These are phyloP conservation scores for Misgurnus mizolepis DNA, from an alignment of 2,113 vertebrate species.

Conservation along the genomic window DNA sequence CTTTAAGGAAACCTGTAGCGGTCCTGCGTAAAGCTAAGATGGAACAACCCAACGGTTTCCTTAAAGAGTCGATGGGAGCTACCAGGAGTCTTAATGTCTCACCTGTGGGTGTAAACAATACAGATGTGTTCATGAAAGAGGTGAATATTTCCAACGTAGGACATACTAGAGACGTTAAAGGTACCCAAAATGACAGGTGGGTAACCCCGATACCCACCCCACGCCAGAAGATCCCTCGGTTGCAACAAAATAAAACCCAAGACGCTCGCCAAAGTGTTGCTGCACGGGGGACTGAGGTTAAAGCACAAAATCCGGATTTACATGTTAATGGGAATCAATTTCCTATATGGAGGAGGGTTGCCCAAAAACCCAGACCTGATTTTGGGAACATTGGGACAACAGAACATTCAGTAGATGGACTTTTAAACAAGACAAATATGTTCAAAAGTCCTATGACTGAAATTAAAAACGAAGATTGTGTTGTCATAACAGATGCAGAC, in stretches of 20 bases:
- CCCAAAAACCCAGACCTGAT: background rate
- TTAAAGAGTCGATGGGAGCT: constrained; percentile 1
- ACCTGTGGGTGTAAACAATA: constrained; percentile 14
- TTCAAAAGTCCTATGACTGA: constrained; percentile 46
- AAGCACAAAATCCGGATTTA: background rate
- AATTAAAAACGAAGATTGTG: constrained; percentile 72
- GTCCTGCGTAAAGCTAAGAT: background rate
- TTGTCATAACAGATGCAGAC: background rate
- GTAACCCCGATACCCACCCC: background rate
- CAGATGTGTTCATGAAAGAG: background rate
- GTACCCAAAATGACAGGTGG: background rate
- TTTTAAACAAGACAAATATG: background rate
- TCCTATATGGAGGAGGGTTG: background rate
- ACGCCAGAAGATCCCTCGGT: background rate
- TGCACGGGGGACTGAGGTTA: background rate
- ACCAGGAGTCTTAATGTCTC: background rate
- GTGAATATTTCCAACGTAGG: background rate
- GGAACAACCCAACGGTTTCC: background rate
- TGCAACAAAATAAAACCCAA: constrained; percentile 6
- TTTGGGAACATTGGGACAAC: background rate
- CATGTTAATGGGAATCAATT: background rate
- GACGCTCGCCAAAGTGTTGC: background rate
- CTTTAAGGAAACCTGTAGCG: background rate
- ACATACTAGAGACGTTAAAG: constrained; percentile 15
- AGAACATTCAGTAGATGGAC: background rate